Percentiles rank a stretch among this genome's conserved stretches.
phyloP scores from a whole-genome alignment of 2,888 invertebrate genomes.

The Choreutis nemorana region DNA sequence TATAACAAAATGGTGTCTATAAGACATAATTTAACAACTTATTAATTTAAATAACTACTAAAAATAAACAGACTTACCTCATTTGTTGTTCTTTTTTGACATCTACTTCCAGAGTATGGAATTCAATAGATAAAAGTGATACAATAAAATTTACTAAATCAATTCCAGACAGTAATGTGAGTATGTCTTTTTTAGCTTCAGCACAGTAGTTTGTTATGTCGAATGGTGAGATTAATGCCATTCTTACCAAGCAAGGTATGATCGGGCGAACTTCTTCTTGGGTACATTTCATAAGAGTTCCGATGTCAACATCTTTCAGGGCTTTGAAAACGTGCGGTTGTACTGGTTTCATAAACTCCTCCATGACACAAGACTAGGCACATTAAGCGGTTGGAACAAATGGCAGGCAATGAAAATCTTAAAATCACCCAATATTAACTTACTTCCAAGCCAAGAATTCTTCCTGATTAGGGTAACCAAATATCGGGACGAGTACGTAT shows the following conservation, averaged over 20 bases:
- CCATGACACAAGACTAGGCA: too few species aligned
- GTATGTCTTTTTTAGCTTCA: slow-evolving; percentile 84
- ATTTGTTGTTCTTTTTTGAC: slow-evolving; percentile 91
- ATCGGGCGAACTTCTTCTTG: slow-evolving; percentile 87
- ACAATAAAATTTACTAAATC: slow-evolving; percentile 95
- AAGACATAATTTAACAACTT: not conserved
- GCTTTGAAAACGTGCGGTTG: slow-evolving; percentile 78
- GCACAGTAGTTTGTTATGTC: slow-evolving; percentile 87
- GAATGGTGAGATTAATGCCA: slow-evolving; percentile 86
- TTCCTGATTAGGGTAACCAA: too few species aligned
- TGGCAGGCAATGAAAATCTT: too few species aligned
- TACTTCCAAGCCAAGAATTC: too few species aligned
- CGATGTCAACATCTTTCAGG: slow-evolving; percentile 84
- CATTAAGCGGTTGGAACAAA: too few species aligned
- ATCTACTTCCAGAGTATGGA: slow-evolving; percentile 90
- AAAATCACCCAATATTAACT: too few species aligned
- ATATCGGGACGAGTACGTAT: too few species aligned
- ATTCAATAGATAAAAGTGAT: slow-evolving; percentile 91
- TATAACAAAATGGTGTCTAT: too few species aligned
- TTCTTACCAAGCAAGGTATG: slow-evolving; percentile 90
- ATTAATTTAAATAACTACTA: not conserved
- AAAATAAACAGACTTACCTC: slow-evolving; percentile 66
- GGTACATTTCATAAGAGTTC: slow-evolving; percentile 74
- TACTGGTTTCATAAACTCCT: slow-evolving; percentile 67
- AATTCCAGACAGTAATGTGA: slow-evolving; percentile 89